Conservation (phyloP, 37 sponge, comb jelly and placozoan species). For the Petrosia ficiformis region DNA sequence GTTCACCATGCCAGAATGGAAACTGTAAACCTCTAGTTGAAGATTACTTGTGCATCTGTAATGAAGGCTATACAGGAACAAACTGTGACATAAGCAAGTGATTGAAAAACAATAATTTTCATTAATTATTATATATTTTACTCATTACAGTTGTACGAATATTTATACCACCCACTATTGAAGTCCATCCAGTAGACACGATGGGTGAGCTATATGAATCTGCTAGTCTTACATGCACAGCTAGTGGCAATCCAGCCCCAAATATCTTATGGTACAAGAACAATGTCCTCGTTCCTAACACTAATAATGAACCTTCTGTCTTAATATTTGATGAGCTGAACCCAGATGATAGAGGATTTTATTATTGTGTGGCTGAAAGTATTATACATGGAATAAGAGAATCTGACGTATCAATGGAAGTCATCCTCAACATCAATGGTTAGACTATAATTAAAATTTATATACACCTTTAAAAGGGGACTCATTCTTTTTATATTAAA, state of each 20-base stretch:
- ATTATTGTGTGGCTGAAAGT: constrained; percentile 28
- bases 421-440: constrained; percentile 26
- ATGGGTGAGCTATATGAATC: not conserved
- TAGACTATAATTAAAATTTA: too few species aligned
- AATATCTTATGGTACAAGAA: constrained; percentile 58
- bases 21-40: too few species aligned
- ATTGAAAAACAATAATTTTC: too few species aligned
- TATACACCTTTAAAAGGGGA: too few species aligned
- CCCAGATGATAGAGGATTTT: constrained; percentile 18
- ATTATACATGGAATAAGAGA: not conserved
- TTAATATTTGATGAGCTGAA: constrained; percentile 26
- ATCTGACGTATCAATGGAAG: not conserved
- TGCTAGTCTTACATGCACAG: constrained; percentile 16
- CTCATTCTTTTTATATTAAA: too few species aligned
- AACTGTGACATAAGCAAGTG: too few species aligned
- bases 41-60: too few species aligned
- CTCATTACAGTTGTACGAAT: too few species aligned
- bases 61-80: too few species aligned
- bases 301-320: not conserved
- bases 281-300: not conserved
- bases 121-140: not conserved
- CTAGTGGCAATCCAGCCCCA: constrained; percentile 31
- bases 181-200: not conserved
- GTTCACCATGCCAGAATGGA: constrained; percentile 30
- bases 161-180: not conserved